phyloP scores from a whole-genome alignment of 1,140 invertebrate genomes.

The Pachyrhynchus sulphureomaculatus region DNA sequence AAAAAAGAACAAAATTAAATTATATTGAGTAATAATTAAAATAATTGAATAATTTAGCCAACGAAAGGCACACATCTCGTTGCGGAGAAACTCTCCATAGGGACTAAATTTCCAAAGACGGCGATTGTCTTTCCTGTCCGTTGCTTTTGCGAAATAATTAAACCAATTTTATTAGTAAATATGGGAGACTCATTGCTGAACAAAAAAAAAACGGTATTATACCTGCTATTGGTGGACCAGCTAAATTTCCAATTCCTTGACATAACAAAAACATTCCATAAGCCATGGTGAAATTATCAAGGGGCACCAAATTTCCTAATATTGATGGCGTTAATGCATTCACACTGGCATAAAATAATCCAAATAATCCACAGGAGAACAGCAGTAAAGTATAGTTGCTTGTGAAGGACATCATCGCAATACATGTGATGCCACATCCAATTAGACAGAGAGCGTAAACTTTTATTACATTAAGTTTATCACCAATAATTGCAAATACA shows the following conservation, averaged over 20 bases:
- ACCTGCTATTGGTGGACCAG: constrained; percentile 63
- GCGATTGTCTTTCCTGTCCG: no score
- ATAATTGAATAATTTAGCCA: no score
- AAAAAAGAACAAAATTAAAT: no score
- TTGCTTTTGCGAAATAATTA: no score
- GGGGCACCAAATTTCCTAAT: constrained; percentile 74
- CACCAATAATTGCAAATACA: constrained; percentile 83
- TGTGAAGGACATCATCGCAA: constrained; percentile 68
- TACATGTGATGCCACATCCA: constrained; percentile 70
- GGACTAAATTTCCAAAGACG: no score
- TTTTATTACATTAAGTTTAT: constrained; percentile 81
- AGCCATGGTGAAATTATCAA: constrained; percentile 82
- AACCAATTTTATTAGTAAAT: no score
- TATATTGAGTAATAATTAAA: no score
- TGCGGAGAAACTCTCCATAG: no score
- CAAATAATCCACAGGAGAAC: constrained; percentile 67
- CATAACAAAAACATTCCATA: constrained; percentile 85
- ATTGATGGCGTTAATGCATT: constrained; percentile 87
- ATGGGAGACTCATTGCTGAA: no score
- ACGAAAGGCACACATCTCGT: no score
- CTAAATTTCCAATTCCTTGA: constrained; percentile 72
- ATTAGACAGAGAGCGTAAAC: constrained; percentile 77
- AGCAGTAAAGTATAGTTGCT: constrained; percentile 62
- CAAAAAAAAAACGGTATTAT: no score
- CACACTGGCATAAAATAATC: constrained; percentile 81